These are phyloP conservation scores for Mayetiola destructor DNA, from an alignment of 2,888 invertebrate genomes.

Conservation along the genomic window DNA sequence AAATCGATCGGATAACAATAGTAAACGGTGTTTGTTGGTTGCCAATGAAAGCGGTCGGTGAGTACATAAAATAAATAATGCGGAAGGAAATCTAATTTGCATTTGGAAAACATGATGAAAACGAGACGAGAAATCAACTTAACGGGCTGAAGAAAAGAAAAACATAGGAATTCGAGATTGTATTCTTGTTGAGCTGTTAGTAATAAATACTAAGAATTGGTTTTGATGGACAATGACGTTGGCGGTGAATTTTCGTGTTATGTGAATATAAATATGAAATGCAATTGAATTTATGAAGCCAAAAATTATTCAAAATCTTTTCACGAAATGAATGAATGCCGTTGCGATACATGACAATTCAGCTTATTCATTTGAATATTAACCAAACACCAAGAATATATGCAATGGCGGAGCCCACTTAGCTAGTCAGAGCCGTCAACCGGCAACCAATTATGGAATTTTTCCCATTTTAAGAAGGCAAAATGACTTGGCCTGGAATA, in stretches of 20 bases:
- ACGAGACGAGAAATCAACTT: no score
- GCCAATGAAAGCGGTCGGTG: neutral
- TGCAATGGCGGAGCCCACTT: neutral
- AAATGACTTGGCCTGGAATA: neutral
- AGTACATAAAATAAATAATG: constrained; percentile 11
- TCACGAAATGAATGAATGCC: neutral
- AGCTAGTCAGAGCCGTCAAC: neutral
- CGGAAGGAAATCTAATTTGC: constrained; percentile 11
- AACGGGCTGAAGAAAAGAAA: neutral
- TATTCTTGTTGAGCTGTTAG: neutral
- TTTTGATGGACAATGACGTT: constrained; percentile 5
- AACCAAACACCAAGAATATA: no score
- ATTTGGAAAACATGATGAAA: neutral
- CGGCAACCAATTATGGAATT: no score
- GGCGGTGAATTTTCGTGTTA: neutral
- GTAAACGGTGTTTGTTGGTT: no score
- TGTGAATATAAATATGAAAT: neutral
- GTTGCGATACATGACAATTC: neutral
- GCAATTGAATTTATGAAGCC: constrained; percentile 8
- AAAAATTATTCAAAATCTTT: neutral
- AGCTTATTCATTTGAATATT: neutral
- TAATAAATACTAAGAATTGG: neutral
- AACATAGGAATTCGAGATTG: neutral
- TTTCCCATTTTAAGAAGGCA: neutral
- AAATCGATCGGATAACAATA: no score